Evolutionary conservation across 1,140 invertebrate species (phyloP).

Genomic region (Pteromalus puparum): DNA sequence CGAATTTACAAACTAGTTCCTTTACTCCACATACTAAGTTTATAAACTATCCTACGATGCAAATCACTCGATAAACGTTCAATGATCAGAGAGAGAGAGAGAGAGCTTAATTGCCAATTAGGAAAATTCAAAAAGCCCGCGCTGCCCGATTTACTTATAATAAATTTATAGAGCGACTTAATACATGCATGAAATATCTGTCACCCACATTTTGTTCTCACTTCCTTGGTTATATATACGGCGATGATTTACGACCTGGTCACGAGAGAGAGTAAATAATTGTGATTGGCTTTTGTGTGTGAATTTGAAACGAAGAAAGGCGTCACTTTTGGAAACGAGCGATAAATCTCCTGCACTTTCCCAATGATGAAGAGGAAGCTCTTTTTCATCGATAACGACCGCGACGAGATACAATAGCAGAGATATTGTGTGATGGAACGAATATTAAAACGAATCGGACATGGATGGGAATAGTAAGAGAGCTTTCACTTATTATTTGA

Average conservation of each 20-base stretch:
- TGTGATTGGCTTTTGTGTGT: neutral
- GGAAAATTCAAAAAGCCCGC: neutral
- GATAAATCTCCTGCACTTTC: slow-evolving; percentile 8
- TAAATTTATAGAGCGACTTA: no score
- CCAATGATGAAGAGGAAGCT: neutral
- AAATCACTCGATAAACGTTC: no score
- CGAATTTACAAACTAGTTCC: no score
- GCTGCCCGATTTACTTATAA: no score
- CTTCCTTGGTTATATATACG: no score
- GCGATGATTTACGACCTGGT: neutral
- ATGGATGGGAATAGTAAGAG: neutral
- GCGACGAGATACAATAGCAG: neutral
- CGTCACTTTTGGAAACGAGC: slow-evolving; percentile 2
- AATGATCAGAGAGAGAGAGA: no score
- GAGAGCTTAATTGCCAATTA: neutral
- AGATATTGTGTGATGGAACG: neutral
- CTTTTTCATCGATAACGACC: neutral
- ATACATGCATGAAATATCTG: neutral
- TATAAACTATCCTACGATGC: no score
- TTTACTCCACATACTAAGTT: no score
- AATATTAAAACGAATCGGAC: neutral
- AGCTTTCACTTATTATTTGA: no score
- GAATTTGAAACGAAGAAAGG: neutral
- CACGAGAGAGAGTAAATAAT: neutral
- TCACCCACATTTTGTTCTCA: neutral